Evolutionary conservation across 2,888 invertebrate species (phyloP).

Genomic region (Agonopterix alstromeriana): DNA sequence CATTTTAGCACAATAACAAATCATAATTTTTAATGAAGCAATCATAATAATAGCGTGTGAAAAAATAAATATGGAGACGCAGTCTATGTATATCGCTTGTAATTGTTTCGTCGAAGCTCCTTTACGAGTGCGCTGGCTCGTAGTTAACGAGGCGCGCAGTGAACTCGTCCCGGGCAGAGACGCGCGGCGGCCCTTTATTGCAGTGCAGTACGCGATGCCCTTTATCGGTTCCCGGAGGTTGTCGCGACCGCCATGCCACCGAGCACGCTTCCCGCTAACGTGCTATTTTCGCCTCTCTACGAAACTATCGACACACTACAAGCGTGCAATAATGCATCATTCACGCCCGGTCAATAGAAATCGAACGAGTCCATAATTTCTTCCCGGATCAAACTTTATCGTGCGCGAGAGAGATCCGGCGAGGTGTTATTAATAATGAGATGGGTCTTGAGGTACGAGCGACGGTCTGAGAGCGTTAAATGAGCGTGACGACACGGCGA

Average conservation of each 20-base stretch:
- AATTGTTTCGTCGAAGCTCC: constrained; percentile 62
- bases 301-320: constrained; percentile 46
- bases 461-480: constrained; percentile 29
- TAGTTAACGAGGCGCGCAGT: constrained; percentile 62
- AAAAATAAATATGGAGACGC: not conserved
- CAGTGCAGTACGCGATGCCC: constrained; percentile 5
- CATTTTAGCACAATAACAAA: too few species aligned
- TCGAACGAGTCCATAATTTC: constrained; percentile 26
- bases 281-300: constrained; percentile 65
- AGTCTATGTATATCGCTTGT: constrained; percentile 16
- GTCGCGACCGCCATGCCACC: constrained; percentile 60
- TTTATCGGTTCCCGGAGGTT: constrained; percentile 65
- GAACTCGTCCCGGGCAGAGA: constrained; percentile 17
- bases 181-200: constrained; percentile 4
- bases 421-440: constrained; percentile 40
- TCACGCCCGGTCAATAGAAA: constrained; percentile 50
- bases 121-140: constrained; percentile 56
- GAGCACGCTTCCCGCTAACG: constrained; percentile 58
- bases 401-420: constrained; percentile 17
- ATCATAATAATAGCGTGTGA: not conserved
- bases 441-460: constrained; percentile 34
- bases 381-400: constrained; percentile 14
- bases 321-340: constrained; percentile 45
- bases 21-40: too few species aligned
- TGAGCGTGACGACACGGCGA: constrained; percentile 58